Evolutionary conservation across 1,140 invertebrate genomes (phyloP).

Genomic region (Muscidifurax raptorellus): DNA sequence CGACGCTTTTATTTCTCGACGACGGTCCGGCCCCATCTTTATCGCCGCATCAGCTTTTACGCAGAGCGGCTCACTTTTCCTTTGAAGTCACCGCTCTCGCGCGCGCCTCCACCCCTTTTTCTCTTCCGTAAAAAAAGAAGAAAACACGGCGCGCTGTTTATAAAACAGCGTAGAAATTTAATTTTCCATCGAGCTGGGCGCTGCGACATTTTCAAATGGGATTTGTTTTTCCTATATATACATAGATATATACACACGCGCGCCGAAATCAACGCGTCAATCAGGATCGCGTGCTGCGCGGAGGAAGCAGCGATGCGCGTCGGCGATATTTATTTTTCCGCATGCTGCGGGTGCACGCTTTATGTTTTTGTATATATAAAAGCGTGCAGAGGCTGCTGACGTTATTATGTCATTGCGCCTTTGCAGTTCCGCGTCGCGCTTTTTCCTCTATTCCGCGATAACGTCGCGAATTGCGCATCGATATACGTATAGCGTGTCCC

Average conservation of each 20-base stretch:
- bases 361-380: neutral
- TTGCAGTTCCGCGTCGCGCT: neutral
- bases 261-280: neutral
- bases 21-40: neutral
- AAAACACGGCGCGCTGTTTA: slow-evolving; percentile 10
- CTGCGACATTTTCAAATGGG: slow-evolving; percentile 2
- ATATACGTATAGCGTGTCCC: too few species aligned
- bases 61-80: neutral
- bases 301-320: neutral
- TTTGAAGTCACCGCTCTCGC: neutral
- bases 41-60: neutral
- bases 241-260: neutral
- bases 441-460: neutral
- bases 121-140: neutral
- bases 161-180: neutral
- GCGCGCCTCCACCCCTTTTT: neutral
- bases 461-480: neutral
- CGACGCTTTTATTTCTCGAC: neutral
- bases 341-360: neutral
- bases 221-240: neutral
- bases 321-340: neutral
- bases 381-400: neutral
- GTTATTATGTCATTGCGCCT: neutral
- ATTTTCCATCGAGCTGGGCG: slow-evolving; percentile 6
- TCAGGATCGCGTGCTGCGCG: neutral